Evolutionary conservation across 2,888 invertebrate species (phyloP), one percentile per base, ranked within the genome.

Genomic region (Xestia c-nigrum): DNA sequence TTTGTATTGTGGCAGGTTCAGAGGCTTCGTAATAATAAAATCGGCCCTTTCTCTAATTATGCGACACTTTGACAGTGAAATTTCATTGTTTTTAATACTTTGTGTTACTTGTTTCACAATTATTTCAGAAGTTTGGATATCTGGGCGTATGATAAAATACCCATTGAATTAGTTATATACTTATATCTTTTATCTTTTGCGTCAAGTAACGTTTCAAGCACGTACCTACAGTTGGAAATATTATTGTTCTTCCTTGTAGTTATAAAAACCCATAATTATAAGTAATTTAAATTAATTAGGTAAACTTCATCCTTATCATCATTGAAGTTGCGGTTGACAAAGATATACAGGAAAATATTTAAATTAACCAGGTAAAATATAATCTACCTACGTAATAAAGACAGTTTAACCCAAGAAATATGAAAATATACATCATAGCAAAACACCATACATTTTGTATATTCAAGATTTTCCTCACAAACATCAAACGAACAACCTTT

Each of bases 1-100:
- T 85, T 85, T 76, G 81, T 80, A 88, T 87, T 87, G 87, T 88
- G 77, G 86, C 84, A 80, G 85, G 81, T 88, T 90, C 82, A 80
- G 75, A 82, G 66, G 73, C 68, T 83, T 78, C 72, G 55, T 46
- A 55, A n/a, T 80, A 63, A 87, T 80, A 85, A 87, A 90, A 88
- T 89, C 81, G 74, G 70, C 40, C 72, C 76, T 80, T 84, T 80
- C 83, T 87, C 81, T 87, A 80, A 83, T 86, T 85, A 81, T 65
- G 79, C 63, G 81, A 84, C 63, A 83, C 73, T 79, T 85, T 83
- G 70, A 77, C 70, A 65, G 47, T 63, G 57, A 74, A 75, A 83
- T 78, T 80, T 81, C 70, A 81, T 77, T 81, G 75, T 63, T 67
- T 65, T 71, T 67, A 76, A 71, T 69, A 47, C 40, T 46, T 74